phyloP scores from a whole-genome alignment of 2,113 vertebrate genomes.

The Paradisaea rubra region DNA sequence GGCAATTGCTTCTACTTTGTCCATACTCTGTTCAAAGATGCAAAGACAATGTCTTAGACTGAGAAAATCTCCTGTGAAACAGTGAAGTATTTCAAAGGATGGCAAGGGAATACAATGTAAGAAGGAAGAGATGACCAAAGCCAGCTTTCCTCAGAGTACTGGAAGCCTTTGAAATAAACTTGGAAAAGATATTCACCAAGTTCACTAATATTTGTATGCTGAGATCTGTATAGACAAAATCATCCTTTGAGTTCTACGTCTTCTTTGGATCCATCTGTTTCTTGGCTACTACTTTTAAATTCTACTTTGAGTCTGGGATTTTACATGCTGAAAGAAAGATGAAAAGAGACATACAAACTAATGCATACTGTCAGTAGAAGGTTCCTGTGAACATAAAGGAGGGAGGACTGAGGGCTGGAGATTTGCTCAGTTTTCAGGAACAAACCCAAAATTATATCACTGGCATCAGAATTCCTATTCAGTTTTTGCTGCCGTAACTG shows the following conservation, averaged over 20 bases:
- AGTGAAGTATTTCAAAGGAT: neutral
- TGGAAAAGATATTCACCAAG: neutral
- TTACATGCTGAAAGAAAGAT: constrained; percentile 24
- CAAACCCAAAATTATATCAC: neutral
- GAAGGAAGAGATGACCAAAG: neutral
- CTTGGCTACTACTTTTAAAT: neutral
- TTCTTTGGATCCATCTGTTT: neutral
- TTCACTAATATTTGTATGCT: neutral
- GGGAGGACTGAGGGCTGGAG: neutral
- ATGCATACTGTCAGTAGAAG: neutral
- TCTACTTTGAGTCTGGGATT: neutral
- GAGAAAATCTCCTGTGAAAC: neutral
- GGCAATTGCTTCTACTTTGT: neutral
- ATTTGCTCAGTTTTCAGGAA: neutral
- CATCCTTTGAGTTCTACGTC: neutral
- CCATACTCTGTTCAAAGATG: neutral
- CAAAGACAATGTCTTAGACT: neutral
- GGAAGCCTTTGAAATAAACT: constrained; percentile 3
- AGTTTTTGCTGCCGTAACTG: neutral
- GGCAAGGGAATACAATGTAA: neutral
- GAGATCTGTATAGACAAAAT: neutral
- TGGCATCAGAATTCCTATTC: neutral
- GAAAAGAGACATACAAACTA: neutral
- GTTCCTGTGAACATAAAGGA: neutral
- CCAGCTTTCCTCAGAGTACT: neutral